These are phyloP conservation scores for Watsonalla binaria DNA, from an alignment of 2,888 invertebrate species.

Conservation along the genomic window DNA sequence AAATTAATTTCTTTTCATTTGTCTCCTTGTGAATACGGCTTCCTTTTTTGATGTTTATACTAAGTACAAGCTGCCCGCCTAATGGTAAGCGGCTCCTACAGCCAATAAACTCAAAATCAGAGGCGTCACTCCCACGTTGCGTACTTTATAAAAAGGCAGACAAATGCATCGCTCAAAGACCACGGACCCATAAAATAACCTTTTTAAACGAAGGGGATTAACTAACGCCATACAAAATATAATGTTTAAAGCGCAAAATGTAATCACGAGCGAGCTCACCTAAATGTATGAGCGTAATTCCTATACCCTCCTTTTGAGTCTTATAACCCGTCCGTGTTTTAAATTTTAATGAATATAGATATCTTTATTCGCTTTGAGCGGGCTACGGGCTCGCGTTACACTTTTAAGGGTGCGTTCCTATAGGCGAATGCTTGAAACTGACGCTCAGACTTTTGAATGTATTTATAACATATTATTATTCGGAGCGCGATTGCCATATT, in stretches of 20 bases:
- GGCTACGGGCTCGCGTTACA: conserved; percentile 33
- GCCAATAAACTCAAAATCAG: no score
- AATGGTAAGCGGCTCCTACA: no score
- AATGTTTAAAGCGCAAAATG: neutral
- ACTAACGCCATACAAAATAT: neutral
- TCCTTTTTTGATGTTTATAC: no score
- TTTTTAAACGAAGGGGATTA: neutral
- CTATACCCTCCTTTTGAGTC: conserved; percentile 53
- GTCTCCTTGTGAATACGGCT: no score
- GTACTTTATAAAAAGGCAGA: no score
- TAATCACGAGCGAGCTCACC: conserved; percentile 2
- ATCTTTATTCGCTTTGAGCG: conserved; percentile 69
- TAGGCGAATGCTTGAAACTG: conserved; percentile 4
- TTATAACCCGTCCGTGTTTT: conserved; percentile 69
- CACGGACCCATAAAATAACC: neutral
- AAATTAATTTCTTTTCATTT: no score
- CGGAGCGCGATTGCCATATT: no score
- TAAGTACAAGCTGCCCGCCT: no score
- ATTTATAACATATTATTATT: neutral
- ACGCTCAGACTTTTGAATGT: neutral
- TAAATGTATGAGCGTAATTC: conserved; percentile 22
- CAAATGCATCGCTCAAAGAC: neutral
- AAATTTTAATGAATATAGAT: conserved; percentile 75
- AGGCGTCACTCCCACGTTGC: no score
- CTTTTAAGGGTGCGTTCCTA: conserved; percentile 30